phyloP scores from a whole-genome alignment of 2,113 vertebrate species.

The Melanotaenia duboulayi region DNA sequence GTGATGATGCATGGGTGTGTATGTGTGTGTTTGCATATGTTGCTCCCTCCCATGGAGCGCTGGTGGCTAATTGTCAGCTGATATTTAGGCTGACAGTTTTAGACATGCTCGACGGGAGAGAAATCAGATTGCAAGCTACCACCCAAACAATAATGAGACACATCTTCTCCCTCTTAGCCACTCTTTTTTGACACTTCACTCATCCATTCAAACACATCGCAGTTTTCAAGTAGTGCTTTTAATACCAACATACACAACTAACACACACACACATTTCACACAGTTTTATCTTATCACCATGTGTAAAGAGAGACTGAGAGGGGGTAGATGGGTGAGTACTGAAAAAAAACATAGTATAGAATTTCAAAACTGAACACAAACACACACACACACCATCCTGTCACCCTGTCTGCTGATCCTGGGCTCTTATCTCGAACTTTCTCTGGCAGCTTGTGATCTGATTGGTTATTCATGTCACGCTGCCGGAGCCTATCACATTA shows the following conservation, averaged over 20 bases:
- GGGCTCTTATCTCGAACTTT: conserved; percentile 66
- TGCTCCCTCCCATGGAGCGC: conserved; percentile 47
- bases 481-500: conserved; percentile 72
- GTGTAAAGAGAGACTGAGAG: conserved; percentile 45
- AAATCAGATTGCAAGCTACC: conserved; percentile 66
- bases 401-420: conserved; percentile 54
- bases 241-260: conserved; percentile 34
- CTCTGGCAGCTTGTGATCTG: conserved; percentile 65
- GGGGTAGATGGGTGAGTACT: conserved; percentile 20
- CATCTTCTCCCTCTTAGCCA: conserved; percentile 64
- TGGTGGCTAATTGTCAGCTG: conserved; percentile 76
- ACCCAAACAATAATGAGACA: conserved; percentile 70
- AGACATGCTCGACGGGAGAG: conserved; percentile 62
- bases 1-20: conserved; percentile 12
- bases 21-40: conserved; percentile 11
- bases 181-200: conserved; percentile 60
- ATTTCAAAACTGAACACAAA: conserved; percentile 36
- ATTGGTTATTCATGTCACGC: conserved; percentile 80
- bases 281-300: conserved; percentile 38
- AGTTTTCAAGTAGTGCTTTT: conserved; percentile 31
- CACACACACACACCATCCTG: conserved; percentile 15
- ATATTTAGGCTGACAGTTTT: conserved; percentile 74
- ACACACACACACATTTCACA: conserved; percentile 5
- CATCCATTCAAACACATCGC: conserved; percentile 15
- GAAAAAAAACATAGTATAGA: conserved; percentile 43